phyloP scores from a whole-genome alignment of 2,888 invertebrate species.

The Scaptomyza polygonia region DNA sequence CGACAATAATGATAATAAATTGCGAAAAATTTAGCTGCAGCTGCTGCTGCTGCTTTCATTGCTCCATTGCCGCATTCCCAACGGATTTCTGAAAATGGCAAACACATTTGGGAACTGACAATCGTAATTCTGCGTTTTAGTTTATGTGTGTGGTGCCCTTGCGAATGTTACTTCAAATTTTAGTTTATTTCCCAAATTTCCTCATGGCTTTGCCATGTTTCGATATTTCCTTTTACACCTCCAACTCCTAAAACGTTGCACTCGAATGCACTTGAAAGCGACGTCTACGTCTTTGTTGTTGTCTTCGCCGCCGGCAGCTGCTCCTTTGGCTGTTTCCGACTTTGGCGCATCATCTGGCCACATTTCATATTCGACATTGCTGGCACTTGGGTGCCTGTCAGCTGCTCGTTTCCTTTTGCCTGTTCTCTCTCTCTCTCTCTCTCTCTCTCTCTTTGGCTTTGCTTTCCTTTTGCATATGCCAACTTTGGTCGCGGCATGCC shows the following conservation, averaged over 20 bases:
- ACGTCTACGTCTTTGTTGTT: background rate
- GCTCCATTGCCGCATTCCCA: background rate
- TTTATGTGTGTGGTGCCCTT: constrained; percentile 16
- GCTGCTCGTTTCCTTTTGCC: constrained; percentile 49
- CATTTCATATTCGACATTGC: constrained; percentile 69
- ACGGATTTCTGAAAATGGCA: constrained; percentile 1
- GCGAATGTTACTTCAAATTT: constrained; percentile 32
- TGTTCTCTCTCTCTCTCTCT: too few relatives aligned
- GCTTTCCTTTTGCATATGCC: constrained; percentile 44
- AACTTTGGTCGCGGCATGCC: constrained; percentile 23
- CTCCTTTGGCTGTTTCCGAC: constrained; percentile 34
- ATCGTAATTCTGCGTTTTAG: constrained; percentile 19
- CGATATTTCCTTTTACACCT: constrained; percentile 19
- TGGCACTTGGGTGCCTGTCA: constrained; percentile 34
- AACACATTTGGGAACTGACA: constrained; percentile 13
- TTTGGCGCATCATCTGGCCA: constrained; percentile 61
- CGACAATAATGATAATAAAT: constrained; percentile 24
- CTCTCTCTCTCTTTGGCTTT: too few relatives aligned
- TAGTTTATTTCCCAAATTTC: constrained; percentile 48
- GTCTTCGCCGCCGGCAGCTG: constrained; percentile 28
- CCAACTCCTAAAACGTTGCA: constrained; percentile 12
- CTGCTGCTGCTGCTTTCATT: background rate
- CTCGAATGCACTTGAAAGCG: constrained; percentile 39
- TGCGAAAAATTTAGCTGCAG: background rate
- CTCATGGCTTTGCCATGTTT: constrained; percentile 19